Evolutionary conservation across 37 sponge, comb jelly and placozoan genomes (phyloP).

Genomic region (Cladorhizidae sp.): DNA sequence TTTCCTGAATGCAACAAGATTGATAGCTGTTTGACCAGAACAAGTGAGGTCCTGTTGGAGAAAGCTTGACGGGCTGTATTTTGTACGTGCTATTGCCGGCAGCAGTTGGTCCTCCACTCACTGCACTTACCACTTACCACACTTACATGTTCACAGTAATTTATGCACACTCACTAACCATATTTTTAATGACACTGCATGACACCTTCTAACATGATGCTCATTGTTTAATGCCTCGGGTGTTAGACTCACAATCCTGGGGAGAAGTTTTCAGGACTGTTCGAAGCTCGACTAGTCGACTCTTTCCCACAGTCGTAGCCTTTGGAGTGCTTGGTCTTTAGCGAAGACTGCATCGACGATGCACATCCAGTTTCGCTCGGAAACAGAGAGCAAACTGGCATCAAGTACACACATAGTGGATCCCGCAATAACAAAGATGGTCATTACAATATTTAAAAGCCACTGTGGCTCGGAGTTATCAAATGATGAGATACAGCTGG

Average conservation of each 20-base stretch:
- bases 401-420: slow-evolving; percentile 31
- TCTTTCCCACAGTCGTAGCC: slow-evolving; percentile 60
- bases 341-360: slow-evolving; percentile 52
- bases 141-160: slow-evolving; percentile 58
- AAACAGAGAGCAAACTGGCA: slow-evolving; percentile 33
- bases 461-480: not conserved
- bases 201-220: no score
- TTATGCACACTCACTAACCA: slow-evolving; percentile 55
- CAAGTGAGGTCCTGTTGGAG: slow-evolving; percentile 27
- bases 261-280: slow-evolving; percentile 54
- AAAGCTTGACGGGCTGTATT: slow-evolving; percentile 50
- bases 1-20: slow-evolving; percentile 19
- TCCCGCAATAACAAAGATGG: slow-evolving; percentile 30
- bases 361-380: slow-evolving; percentile 31
- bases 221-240: no score
- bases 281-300: slow-evolving; percentile 53
- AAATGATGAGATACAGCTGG: not conserved
- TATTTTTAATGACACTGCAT: slow-evolving; percentile 7
- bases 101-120: slow-evolving; percentile 32
- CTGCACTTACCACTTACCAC: slow-evolving; percentile 49
- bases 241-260: slow-evolving; percentile 66
- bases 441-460: not conserved
- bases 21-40: slow-evolving; percentile 56
- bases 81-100: slow-evolving; percentile 43
- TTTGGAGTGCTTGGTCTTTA: slow-evolving; percentile 58